Base-by-base conservation (phyloP, 2,113 vertebrate genomes). In the Australoheros scitulus region DNA sequence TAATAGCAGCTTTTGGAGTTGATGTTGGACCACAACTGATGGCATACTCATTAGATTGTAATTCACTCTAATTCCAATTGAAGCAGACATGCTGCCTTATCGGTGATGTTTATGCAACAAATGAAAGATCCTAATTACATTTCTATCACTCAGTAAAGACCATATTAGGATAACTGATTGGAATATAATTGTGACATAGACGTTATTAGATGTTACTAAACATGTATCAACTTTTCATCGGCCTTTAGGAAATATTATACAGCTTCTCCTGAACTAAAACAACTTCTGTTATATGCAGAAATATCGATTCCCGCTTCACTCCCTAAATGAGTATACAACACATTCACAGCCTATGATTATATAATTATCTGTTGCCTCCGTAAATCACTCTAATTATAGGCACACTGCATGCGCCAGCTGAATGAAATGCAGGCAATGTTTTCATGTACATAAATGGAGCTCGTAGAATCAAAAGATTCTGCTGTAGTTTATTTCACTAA, bases 321-420 rank as follows among this genome's bases (percentile, higher is more conserved):
- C 52, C 55, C 9, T 59, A 47, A 81, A 81, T 55, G 32, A 10
- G 20, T 22, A 65, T 70, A 10, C 32, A 77, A 70, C 70, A 56
- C 79, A 81, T 82, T 61, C 60, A 55, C 34, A 86, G 72, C 61
- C 56, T 20, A 78, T 87, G 81, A 90, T 88, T 89, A 61, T 84
- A 52, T 89, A 85, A 88, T 91, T 88, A 87, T 87, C 81, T 76
- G 56, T 77, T 89, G 82, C 77, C 55, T 77, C 78, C 80, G 65
- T 88, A 80, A 89, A 92, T 84, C 80, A 85, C 2, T 11, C 22
- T 81, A 87, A 89, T 87, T 91, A 90, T 79, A 80, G 61, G 32
- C 78, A 58, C 72, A 84, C 68, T 87, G 64, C 4, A 3, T 72
- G 20, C 1, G 2, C 63, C 91, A 88, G 84, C 85, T 89, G 64